Conservation (phyloP, 2,888 invertebrate genomes). For the Lissonota sp. region DNA sequence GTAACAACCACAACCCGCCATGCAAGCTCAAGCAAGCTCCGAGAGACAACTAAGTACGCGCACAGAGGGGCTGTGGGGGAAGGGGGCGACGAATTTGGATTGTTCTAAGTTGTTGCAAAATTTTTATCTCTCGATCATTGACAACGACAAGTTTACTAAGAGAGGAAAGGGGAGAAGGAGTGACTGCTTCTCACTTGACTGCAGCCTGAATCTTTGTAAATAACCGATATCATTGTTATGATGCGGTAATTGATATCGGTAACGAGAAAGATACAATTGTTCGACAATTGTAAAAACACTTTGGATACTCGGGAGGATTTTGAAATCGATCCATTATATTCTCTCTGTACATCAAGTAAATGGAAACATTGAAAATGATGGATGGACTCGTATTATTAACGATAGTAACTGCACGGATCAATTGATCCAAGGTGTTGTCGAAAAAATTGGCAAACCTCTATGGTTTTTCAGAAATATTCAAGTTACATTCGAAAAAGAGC, state of each 20-base stretch:
- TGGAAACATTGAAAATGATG: background rate
- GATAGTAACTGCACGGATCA: too few species aligned
- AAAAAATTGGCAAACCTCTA: too few species aligned
- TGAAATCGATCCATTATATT: too few species aligned
- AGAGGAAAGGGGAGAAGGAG: background rate
- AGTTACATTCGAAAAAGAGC: background rate
- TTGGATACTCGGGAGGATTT: too few species aligned
- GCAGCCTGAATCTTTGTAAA: conserved; percentile 34
- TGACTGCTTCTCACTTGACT: conserved; percentile 24
- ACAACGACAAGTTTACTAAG: conserved; percentile 36
- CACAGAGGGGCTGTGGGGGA: conserved; percentile 57
- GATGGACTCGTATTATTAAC: too few species aligned
- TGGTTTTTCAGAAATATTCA: too few species aligned
- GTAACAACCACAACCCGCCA: conserved; percentile 82
- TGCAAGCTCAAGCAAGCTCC: conserved; percentile 82
- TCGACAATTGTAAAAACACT: background rate
- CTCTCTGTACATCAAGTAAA: too few species aligned
- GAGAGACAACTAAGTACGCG: conserved; percentile 73
- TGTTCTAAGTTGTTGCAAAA: conserved; percentile 59
- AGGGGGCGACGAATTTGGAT: conserved; percentile 22
- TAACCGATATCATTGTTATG: conserved; percentile 24
- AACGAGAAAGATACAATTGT: conserved; percentile 19
- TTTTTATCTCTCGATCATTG: background rate
- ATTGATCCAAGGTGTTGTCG: too few species aligned
- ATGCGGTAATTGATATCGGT: conserved; percentile 35